Evolutionary conservation across 2,888 invertebrate species (phyloP).

Genomic region (Nebria salina): DNA sequence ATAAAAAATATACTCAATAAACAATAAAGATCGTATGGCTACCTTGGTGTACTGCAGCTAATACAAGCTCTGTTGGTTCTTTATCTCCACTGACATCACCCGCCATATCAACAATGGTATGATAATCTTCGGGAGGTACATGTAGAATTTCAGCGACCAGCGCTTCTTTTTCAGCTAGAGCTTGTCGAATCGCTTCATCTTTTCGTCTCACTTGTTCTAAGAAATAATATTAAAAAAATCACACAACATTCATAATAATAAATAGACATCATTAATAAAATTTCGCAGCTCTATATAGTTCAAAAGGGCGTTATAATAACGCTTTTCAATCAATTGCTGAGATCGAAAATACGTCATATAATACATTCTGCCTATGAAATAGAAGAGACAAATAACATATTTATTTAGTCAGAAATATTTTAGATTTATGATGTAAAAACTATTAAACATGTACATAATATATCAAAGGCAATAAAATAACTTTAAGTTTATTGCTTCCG

Average conservation of each 20-base stretch:
- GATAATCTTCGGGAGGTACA: conserved; percentile 76
- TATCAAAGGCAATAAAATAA: no score
- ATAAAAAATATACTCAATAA: neutral
- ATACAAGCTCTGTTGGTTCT: conserved; percentile 75
- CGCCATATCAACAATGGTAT: conserved; percentile 74
- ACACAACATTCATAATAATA: neutral
- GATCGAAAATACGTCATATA: neutral
- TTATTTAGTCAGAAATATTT: no score
- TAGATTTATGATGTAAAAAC: no score
- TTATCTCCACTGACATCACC: conserved; percentile 61
- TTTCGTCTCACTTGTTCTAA: conserved; percentile 78
- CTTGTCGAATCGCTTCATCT: conserved; percentile 75
- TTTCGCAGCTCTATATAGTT: neutral
- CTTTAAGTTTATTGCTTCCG: no score
- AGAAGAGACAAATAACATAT: neutral
- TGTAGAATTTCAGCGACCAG: conserved; percentile 81
- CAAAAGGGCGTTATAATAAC: neutral
- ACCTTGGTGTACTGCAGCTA: conserved; percentile 77
- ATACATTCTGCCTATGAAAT: neutral
- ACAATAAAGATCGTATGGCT: conserved; percentile 50
- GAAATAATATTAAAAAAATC: conserved; percentile 49
- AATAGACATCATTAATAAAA: neutral
- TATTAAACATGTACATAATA: no score
- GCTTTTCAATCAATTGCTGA: neutral
- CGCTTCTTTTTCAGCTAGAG: conserved; percentile 76